These are phyloP conservation scores for Craterocephalus amniculus DNA, from an alignment of 2,797 vertebrate genomes.

Conservation along the genomic window DNA sequence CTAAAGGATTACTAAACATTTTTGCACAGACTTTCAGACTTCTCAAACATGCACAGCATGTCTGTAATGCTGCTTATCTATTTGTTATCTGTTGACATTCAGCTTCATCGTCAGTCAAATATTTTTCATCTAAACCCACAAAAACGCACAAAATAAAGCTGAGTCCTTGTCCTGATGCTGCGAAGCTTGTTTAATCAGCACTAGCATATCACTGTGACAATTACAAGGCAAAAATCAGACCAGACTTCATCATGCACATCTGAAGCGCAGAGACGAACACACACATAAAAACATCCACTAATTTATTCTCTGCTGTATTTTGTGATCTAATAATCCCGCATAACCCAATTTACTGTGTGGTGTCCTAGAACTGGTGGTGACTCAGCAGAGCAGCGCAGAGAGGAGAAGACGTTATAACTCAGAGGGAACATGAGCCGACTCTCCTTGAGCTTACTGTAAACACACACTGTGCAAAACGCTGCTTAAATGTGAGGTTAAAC, in stretches of 20 bases:
- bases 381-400: conserved; percentile 66
- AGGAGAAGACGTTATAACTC: conserved; percentile 33
- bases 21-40: neutral
- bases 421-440: conserved; percentile 10
- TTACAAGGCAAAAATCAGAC: conserved; percentile 33
- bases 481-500: conserved; percentile 4
- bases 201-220: neutral
- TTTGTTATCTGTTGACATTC: neutral
- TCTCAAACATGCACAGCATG: neutral
- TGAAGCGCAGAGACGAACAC: conserved; percentile 1
- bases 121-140: neutral
- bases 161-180: conserved; percentile 1
- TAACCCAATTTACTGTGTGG: conserved; percentile 55
- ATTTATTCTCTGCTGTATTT: conserved; percentile 24
- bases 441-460: conserved; percentile 42
- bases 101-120: neutral
- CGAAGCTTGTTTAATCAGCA: neutral
- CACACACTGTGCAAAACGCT: neutral
- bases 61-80: neutral
- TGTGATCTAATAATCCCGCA: conserved; percentile 42
- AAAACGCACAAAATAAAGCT: neutral
- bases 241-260: neutral
- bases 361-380: conserved; percentile 66
- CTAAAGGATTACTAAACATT: neutral
- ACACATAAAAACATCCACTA: neutral